Evolutionary conservation across 2,113 vertebrate genomes (phyloP).

Genomic region (Paracanthobrama guichenoti): DNA sequence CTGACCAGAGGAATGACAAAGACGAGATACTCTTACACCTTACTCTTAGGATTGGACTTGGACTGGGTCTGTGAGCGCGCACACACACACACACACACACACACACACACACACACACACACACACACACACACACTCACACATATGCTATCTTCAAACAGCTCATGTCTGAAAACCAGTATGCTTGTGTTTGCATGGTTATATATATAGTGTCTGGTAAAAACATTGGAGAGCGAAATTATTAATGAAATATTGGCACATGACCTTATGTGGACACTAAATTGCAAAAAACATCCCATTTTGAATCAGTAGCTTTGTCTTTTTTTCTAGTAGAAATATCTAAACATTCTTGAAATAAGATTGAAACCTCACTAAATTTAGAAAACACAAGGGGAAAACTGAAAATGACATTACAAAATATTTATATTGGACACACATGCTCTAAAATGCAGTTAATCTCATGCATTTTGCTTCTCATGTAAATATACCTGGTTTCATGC

Average conservation of each 20-base stretch:
- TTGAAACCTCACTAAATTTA: not conserved
- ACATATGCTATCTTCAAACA: not conserved
- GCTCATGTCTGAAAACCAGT: not conserved
- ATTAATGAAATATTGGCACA: not conserved
- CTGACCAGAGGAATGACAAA: not conserved
- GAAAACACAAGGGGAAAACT: not conserved
- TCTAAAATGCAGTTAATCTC: not conserved
- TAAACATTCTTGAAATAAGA: not conserved
- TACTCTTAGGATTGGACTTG: not conserved
- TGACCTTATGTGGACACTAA: not conserved
- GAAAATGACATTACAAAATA: not conserved
- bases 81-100: not conserved
- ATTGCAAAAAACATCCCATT: not conserved
- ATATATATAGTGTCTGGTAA: not conserved
- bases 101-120: too few relatives aligned
- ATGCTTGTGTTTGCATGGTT: slow-evolving; percentile 67
- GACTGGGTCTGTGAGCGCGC: not conserved
- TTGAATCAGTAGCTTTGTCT: not conserved
- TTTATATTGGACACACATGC: not conserved
- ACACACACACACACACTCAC: not conserved
- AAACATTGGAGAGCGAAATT: not conserved
- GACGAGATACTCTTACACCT: not conserved
- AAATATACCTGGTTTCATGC: not conserved
- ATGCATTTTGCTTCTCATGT: not conserved
- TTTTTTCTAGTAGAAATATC: not conserved